A percentile compares a stretch with the other conserved stretches of the same genome.
Evolutionary conservation across 2,888 invertebrate genomes (phyloP).

Genomic region (Automeris io): DNA sequence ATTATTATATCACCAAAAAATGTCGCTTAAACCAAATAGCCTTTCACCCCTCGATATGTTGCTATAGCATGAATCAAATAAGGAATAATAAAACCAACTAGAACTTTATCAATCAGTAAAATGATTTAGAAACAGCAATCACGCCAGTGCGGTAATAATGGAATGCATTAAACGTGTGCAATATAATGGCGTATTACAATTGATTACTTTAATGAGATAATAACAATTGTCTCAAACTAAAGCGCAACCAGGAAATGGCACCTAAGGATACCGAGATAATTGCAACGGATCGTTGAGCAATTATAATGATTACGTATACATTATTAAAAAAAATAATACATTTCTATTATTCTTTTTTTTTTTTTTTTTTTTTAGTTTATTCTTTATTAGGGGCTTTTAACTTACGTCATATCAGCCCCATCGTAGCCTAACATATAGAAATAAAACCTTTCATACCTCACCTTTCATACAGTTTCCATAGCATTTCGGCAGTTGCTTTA

Average conservation of each 20-base stretch:
- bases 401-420: too few species aligned
- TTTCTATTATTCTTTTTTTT: neutral
- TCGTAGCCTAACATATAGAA: too few species aligned
- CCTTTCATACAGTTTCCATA: too few species aligned
- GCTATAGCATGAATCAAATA: too few species aligned
- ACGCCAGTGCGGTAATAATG: conserved; percentile 10
- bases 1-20: too few species aligned
- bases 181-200: conserved; percentile 9
- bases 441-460: too few species aligned
- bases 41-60: too few species aligned
- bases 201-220: conserved; percentile 14
- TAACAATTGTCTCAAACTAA: conserved; percentile 13
- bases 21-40: too few species aligned
- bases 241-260: conserved; percentile 18
- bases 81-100: too few species aligned
- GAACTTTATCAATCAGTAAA: neutral
- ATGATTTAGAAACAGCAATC: neutral
- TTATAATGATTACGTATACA: conserved; percentile 1
- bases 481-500: too few species aligned
- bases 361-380: too few species aligned
- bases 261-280: conserved; percentile 6
- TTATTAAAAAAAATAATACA: neutral
- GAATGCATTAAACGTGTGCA: conserved; percentile 12
- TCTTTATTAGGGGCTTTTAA: too few species aligned
- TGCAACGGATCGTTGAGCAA: conserved; percentile 4